These are phyloP conservation scores for Boloria selene DNA, from an alignment of 2,888 invertebrate species.

Conservation along the genomic window DNA sequence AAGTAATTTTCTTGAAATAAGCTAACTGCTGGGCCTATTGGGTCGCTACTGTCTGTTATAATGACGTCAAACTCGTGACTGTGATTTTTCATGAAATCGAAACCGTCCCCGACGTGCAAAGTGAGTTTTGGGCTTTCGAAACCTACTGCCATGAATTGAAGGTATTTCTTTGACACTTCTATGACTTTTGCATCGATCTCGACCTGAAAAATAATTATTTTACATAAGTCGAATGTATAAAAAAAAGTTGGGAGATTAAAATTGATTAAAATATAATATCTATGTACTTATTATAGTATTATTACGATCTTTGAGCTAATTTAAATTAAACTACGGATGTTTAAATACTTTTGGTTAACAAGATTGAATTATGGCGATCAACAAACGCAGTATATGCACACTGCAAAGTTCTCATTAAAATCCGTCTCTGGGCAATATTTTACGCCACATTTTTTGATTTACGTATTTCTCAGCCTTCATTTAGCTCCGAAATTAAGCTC, in stretches of 20 bases:
- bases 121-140: slow-evolving; percentile 92
- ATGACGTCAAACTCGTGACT: slow-evolving; percentile 96
- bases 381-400: too few species aligned
- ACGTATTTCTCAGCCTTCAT: too few species aligned
- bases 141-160: slow-evolving; percentile 95
- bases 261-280: neutral
- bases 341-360: too few species aligned
- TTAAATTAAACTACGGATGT: too few species aligned
- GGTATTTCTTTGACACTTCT: slow-evolving; percentile 92
- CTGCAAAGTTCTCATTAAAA: too few species aligned
- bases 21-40: slow-evolving; percentile 90
- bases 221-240: neutral
- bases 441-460: too few species aligned
- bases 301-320: too few species aligned
- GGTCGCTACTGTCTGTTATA: slow-evolving; percentile 99
- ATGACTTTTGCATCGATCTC: slow-evolving; percentile 98
- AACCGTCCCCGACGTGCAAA: slow-evolving; percentile 95
- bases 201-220: slow-evolving; percentile 82
- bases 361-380: too few species aligned
- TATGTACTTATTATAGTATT: too few species aligned
- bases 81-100: slow-evolving; percentile 95
- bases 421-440: too few species aligned
- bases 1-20: slow-evolving; percentile 92
- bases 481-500: too few species aligned
- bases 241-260: neutral